Conservation (phyloP, 2,113 vertebrate genomes). For the Thunnus maccoyii region DNA sequence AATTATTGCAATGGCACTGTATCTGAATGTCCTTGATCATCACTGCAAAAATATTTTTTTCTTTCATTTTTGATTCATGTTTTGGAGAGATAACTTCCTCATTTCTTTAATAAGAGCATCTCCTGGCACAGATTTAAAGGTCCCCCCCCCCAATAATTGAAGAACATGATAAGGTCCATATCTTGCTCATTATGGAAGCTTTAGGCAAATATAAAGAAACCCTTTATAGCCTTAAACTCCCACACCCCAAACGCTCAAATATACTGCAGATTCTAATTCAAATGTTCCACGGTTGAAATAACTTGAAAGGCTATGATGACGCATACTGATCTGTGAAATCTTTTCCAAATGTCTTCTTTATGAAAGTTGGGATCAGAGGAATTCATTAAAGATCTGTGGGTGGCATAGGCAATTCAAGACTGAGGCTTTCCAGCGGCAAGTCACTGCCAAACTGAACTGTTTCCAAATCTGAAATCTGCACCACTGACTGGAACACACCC, state of each 20-base stretch:
- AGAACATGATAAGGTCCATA: slow-evolving; percentile 68
- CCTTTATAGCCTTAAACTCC: slow-evolving; percentile 76
- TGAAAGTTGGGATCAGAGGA: slow-evolving; percentile 81
- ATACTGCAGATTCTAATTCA: slow-evolving; percentile 66
- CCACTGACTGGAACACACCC: slow-evolving; percentile 54
- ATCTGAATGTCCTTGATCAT: slow-evolving; percentile 54
- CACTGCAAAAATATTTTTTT: slow-evolving; percentile 41
- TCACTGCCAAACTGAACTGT: slow-evolving; percentile 71
- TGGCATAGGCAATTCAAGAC: slow-evolving; percentile 63
- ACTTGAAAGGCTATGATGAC: slow-evolving; percentile 76
- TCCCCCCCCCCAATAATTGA: slow-evolving; percentile 24
- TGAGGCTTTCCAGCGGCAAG: slow-evolving; percentile 49
- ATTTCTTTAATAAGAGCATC: slow-evolving; percentile 62
- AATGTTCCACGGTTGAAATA: slow-evolving; percentile 68
- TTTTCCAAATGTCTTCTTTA: slow-evolving; percentile 75
- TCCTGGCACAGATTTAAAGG: slow-evolving; percentile 73
- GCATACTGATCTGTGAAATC: slow-evolving; percentile 70
- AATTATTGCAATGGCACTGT: slow-evolving; percentile 51
- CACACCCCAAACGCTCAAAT: slow-evolving; percentile 68
- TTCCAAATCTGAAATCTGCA: slow-evolving; percentile 76
- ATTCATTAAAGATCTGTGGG: slow-evolving; percentile 80
- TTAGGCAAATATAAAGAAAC: slow-evolving; percentile 76
- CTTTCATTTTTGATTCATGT: slow-evolving; percentile 71
- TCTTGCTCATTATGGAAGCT: slow-evolving; percentile 80
- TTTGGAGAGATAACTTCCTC: slow-evolving; percentile 77